Conservation (phyloP, 2,113 vertebrate species). For the Dasypus novemcinctus region DNA sequence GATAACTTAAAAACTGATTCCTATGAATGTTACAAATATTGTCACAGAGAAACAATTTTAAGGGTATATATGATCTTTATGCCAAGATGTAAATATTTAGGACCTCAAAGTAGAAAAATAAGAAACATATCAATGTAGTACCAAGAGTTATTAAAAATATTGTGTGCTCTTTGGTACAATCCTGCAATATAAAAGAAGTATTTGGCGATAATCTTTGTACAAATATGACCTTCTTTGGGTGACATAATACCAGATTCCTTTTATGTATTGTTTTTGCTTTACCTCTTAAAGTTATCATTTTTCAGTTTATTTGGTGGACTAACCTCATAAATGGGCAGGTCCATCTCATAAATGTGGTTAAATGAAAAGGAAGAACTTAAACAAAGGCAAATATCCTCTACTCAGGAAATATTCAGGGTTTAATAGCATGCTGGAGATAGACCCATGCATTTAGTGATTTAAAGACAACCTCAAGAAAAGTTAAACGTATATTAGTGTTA, state of each 20-base stretch:
- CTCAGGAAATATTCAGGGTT: background rate
- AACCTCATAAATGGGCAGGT: constrained; percentile 47
- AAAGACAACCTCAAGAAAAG: constrained; percentile 13
- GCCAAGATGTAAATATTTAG: constrained; percentile 29
- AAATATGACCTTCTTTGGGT: constrained; percentile 52
- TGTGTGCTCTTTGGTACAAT: background rate
- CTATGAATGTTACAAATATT: background rate
- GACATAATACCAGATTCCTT: background rate
- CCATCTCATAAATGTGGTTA: constrained; percentile 14
- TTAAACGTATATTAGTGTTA: background rate
- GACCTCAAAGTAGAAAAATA: background rate
- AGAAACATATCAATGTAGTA: background rate
- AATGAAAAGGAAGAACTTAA: constrained; percentile 52
- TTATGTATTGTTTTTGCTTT: constrained; percentile 18
- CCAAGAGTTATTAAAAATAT: background rate
- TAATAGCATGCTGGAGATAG: background rate
- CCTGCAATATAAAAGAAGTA: background rate
- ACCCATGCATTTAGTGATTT: background rate
- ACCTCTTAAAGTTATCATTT: constrained; percentile 26
- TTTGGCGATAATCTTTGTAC: constrained; percentile 41
- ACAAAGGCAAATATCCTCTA: constrained; percentile 22
- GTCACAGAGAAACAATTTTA: constrained; percentile 6
- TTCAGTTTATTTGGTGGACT: constrained; percentile 39
- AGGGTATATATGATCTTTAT: background rate
- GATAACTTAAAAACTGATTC: background rate